These are phyloP conservation scores for Drosophila sp. DNA, from an alignment of 1,140 invertebrate genomes.

Conservation along the genomic window DNA sequence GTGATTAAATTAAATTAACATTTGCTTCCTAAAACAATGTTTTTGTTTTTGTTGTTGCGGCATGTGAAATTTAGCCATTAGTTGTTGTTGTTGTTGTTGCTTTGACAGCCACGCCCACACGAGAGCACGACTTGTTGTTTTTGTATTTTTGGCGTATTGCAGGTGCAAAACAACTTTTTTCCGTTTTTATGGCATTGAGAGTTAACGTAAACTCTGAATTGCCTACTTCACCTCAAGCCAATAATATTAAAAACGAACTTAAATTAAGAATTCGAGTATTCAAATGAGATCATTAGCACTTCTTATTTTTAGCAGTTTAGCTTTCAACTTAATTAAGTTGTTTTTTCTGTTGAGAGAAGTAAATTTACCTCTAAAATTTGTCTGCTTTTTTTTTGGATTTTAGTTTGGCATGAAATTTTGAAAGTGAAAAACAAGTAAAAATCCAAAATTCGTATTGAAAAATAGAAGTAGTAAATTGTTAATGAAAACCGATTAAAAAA, in stretches of 20 bases:
- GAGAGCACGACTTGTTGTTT: conserved; percentile 38
- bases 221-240: not conserved
- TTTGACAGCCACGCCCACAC: conserved; percentile 67
- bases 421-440: too few species aligned
- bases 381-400: not conserved
- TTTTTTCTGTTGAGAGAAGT: not conserved
- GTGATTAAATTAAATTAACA: conserved; percentile 81
- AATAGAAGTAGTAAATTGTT: too few species aligned
- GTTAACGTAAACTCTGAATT: conserved; percentile 24
- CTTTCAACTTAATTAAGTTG: not conserved
- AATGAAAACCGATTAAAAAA: too few species aligned
- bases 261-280: not conserved
- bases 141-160: conserved; percentile 16
- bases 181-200: conserved; percentile 26
- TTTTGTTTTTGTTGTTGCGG: conserved; percentile 32
- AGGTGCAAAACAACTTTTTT: conserved; percentile 32
- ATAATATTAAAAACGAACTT: not conserved
- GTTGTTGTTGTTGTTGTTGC: conserved; percentile 72
- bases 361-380: not conserved
- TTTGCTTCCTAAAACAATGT: conserved; percentile 62
- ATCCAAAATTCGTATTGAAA: too few species aligned
- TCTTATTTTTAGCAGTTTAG: not conserved
- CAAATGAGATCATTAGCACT: not conserved
- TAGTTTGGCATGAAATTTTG: not conserved
- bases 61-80: conserved; percentile 79